Percentiles rank a stretch among this genome's conserved stretches.
These are phyloP conservation scores for Phylloscopus trochiloides DNA, from an alignment of 2,113 vertebrate genomes.

Conservation along the genomic window DNA sequence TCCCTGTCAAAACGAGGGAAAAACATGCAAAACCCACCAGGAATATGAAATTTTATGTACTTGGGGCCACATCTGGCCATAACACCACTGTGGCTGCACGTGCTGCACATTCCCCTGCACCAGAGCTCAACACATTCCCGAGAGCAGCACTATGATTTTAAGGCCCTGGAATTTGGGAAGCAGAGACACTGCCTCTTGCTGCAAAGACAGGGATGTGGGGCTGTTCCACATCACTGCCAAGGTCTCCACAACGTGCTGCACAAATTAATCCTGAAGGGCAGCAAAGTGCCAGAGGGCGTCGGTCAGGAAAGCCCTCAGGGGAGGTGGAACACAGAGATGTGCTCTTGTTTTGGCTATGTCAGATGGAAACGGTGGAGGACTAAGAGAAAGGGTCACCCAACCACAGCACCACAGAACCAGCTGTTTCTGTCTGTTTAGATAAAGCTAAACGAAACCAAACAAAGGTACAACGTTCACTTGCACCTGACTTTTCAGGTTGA, in stretches of 20 bases:
- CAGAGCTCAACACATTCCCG: neutral
- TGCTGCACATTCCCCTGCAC: neutral
- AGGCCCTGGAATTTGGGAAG: constrained; percentile 39
- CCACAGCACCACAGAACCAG: neutral
- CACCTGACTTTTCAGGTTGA: neutral
- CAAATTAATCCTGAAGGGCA: neutral
- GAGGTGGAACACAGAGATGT: accelerated
- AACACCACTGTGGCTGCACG: neutral
- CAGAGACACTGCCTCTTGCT: neutral
- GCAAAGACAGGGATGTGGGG: neutral
- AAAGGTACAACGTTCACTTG: neutral
- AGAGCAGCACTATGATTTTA: constrained; percentile 11
- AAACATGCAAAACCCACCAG: neutral
- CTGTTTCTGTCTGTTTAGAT: neutral
- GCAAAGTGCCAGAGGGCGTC: neutral
- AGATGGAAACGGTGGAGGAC: neutral
- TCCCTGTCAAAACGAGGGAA: accelerated
- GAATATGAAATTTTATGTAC: neutral
- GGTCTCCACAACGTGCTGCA: neutral
- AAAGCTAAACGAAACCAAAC: neutral
- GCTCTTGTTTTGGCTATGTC: neutral
- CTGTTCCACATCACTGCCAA: neutral
- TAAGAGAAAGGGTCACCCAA: neutral
- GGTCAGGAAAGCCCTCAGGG: accelerated
- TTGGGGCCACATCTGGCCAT: neutral